Evolutionary conservation across 2,797 vertebrate species (phyloP), one percentile per base, ranked within the genome.

Genomic region (Betta splendens): DNA sequence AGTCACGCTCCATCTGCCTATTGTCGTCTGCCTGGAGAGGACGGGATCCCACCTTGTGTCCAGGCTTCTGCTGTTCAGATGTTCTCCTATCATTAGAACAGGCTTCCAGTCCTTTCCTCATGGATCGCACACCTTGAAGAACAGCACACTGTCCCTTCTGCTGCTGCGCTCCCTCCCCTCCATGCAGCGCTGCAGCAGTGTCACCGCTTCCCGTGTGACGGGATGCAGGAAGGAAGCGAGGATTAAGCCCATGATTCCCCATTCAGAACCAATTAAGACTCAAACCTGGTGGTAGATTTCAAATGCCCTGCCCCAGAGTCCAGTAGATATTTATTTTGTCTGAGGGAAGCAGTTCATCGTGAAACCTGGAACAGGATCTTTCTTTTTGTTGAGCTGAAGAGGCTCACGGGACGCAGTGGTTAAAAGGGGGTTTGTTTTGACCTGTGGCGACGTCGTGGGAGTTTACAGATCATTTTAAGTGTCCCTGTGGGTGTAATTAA

Each of bases 1-100:
- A 21, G 37, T 70, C 77, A 58, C 17, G 35, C 73, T 78, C 79
- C 79, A 79, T 85, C 85, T 83, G 83, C 66, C 67, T 45, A 13
- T 52, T 44, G 46, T 52, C 56, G 60, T 72, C 46, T 35, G 31
- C 55, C 38, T 18, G 9, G 49, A 73, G 43, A 9, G 52, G 47
- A 63, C 15, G 28, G 55, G 28, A 46, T 54, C 56, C 77, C 51
- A 57, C 65, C 60, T 62, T 62, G 2, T 35, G 57, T 60, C 59
- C 31, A 0, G 4, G 28, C 40, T 71, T 23, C 35, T 18, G 10
- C 59, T 40, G 47, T 39, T 22, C n/a, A n/a, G n/a, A n/a, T n/a
- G n/a, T n/a, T n/a, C n/a, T n/a, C n/a, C n/a, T n/a, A 23, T 66
- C 58, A 50, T 36, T 12, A 25, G 69, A 46, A 8, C 47, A 56